Evolutionary conservation across 1,140 invertebrate species (phyloP), one percentile per base, ranked within the genome.

Genomic region (Homalodisca vitripennis): DNA sequence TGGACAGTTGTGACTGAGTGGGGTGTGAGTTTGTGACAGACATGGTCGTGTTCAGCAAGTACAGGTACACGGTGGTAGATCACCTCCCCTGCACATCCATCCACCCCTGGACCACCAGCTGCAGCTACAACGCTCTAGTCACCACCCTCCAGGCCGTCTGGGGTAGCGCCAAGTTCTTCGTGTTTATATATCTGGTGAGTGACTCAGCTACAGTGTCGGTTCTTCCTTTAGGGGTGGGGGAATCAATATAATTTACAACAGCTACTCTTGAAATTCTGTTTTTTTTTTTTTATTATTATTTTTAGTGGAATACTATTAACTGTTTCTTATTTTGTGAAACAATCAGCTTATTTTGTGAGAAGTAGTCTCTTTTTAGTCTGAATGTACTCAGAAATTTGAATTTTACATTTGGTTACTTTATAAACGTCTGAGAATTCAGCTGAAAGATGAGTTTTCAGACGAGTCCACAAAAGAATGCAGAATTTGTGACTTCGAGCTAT

Each of bases 161-260:
- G n/a, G 48, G 48, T 51, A 51, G 48, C n/a, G n/a, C 48, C n/a
- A 6, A 20, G n/a, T 51, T 51, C 48, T 51, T 51, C 48, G 3
- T 6, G 6, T 3, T 51, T 20, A 51, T 51, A 3, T 51, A 51
- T 51, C 22, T 51, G 48, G 48, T 51, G n/a, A 51, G 48, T 51
- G n/a, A 12, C 3, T 51, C 48, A 12, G 48, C 48, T 10, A 41
- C 17, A 41, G 6, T 10, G 17, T 41, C 34, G 6, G 6, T 41
- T 41, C 17, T 41, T 6, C 17, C 34, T 41, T n/a, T n/a, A n/a
- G n/a, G n/a, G n/a, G n/a, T n/a, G n/a, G n/a, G n/a, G n/a, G n/a
- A n/a, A n/a, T n/a, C n/a, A n/a, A n/a, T 17, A 41, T 6, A 41
- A 6, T 41, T 10, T 6, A 41, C 34, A 6, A 10, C 17, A 10